These are phyloP conservation scores for Halocynthia roretzi DNA, from an alignment of 23 tunicate species.

Conservation along the genomic window DNA sequence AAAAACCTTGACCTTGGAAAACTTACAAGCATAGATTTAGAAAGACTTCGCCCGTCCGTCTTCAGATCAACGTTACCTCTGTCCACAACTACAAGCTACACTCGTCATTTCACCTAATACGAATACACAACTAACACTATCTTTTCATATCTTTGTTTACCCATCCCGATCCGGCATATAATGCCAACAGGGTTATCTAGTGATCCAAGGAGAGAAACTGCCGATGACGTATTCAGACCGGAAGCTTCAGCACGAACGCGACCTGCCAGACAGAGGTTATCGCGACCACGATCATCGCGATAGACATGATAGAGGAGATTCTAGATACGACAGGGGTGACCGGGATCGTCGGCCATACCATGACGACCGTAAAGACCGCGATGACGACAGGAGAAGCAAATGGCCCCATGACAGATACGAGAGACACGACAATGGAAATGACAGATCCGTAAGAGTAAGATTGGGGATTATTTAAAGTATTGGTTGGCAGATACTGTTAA, in stretches of 20 bases:
- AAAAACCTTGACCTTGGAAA: too few relatives aligned
- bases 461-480: too few relatives aligned
- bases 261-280: neutral
- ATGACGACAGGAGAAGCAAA: slow-evolving; percentile 22
- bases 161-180: neutral
- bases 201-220: slow-evolving; percentile 3
- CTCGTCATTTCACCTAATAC: neutral
- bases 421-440: too few relatives aligned
- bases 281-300: slow-evolving; percentile 4
- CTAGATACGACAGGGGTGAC: neutral
- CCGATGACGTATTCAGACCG: slow-evolving; percentile 13
- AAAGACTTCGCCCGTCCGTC: too few relatives aligned
- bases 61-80: too few relatives aligned
- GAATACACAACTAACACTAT: neutral
- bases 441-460: too few relatives aligned
- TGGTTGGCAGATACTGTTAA: too few relatives aligned
- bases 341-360: slow-evolving; percentile 5
- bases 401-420: slow-evolving; percentile 10
- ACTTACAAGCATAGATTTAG: too few relatives aligned
- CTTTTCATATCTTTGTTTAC: neutral
- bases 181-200: slow-evolving; percentile 6
- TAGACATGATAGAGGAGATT: slow-evolving; percentile 1
- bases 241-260: slow-evolving; percentile 3
- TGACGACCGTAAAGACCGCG: slow-evolving; percentile 21
- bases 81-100: neutral